phyloP scores from a whole-genome alignment of 2,113 vertebrate genomes.

The Lycocorax pyrrhopterus region DNA sequence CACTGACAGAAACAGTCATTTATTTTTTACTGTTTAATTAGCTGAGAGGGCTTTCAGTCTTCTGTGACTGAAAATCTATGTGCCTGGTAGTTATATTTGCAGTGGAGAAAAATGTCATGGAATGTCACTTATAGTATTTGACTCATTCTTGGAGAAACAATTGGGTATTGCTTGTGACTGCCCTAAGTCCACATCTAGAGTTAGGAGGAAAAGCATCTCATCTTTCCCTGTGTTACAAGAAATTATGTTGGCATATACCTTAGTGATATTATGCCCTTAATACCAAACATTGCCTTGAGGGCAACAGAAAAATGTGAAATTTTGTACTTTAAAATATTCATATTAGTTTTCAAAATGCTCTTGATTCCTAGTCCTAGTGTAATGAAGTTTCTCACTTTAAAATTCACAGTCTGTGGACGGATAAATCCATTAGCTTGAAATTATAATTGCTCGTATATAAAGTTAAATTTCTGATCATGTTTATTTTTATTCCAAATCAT shows the following conservation, averaged over 20 bases:
- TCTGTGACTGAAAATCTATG: neutral
- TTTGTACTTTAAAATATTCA: slow-evolving; percentile 14
- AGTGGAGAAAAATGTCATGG: neutral
- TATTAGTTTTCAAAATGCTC: slow-evolving; percentile 54
- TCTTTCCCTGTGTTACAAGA: neutral
- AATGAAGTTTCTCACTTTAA: slow-evolving; percentile 41
- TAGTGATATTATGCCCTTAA: neutral
- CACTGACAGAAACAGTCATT: neutral
- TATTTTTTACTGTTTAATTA: neutral
- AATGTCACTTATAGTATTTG: neutral
- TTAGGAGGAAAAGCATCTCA: neutral
- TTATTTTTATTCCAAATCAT: neutral
- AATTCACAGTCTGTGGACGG: slow-evolving; percentile 36
- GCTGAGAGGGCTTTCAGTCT: neutral
- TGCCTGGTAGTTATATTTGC: neutral
- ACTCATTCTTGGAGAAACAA: neutral
- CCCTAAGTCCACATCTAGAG: neutral
- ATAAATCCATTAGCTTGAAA: slow-evolving; percentile 11
- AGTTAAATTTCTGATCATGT: neutral
- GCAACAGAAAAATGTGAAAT: neutral
- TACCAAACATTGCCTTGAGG: neutral
- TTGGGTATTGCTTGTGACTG: neutral
- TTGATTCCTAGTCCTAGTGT: slow-evolving; percentile 25
- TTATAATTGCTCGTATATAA: neutral
- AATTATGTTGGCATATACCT: neutral